Percentiles rank a stretch among this genome's conserved stretches.
Conservation (phyloP, 2,888 invertebrate genomes). For the Therioaphis trifolii region DNA sequence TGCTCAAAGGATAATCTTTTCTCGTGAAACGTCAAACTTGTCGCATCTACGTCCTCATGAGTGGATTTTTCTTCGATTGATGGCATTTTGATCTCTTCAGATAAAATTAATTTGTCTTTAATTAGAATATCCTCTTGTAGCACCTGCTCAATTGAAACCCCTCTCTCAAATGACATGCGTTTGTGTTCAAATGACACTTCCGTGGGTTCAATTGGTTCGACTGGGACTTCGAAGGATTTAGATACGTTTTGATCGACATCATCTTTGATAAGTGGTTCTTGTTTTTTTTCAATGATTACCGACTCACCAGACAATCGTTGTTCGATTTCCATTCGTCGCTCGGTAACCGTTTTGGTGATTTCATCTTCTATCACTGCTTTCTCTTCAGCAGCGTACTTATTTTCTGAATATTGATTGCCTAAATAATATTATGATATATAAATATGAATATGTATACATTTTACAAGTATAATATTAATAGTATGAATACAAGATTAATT, state of each 20-base stretch:
- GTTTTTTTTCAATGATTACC: constrained; percentile 65
- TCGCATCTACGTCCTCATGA: constrained; percentile 44
- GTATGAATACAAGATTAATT: too few relatives aligned
- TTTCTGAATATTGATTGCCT: constrained; percentile 74
- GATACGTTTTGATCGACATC: constrained; percentile 25
- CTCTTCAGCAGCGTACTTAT: constrained; percentile 84
- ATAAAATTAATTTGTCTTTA: constrained; percentile 57
- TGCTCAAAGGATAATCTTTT: constrained; percentile 64
- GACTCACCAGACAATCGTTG: constrained; percentile 74
- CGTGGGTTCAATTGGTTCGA: constrained; percentile 65
- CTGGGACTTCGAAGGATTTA: constrained; percentile 29
- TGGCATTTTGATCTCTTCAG: constrained; percentile 64
- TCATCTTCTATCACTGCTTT: constrained; percentile 77
- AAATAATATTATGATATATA: constrained; percentile 32
- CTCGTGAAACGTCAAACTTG: constrained; percentile 63
- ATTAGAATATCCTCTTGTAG: constrained; percentile 53
- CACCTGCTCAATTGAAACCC: constrained; percentile 63
- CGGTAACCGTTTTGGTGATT: constrained; percentile 79
- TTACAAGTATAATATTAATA: too few relatives aligned
- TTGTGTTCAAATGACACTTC: constrained; percentile 67
- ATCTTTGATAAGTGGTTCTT: constrained; percentile 61
- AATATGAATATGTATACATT: neutral
- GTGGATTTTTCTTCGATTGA: constrained; percentile 58
- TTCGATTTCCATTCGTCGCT: constrained; percentile 80
- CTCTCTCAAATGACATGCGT: constrained; percentile 67